These are phyloP conservation scores for Scomber scombrus DNA, from an alignment of 2,113 vertebrate species.

Conservation along the genomic window DNA sequence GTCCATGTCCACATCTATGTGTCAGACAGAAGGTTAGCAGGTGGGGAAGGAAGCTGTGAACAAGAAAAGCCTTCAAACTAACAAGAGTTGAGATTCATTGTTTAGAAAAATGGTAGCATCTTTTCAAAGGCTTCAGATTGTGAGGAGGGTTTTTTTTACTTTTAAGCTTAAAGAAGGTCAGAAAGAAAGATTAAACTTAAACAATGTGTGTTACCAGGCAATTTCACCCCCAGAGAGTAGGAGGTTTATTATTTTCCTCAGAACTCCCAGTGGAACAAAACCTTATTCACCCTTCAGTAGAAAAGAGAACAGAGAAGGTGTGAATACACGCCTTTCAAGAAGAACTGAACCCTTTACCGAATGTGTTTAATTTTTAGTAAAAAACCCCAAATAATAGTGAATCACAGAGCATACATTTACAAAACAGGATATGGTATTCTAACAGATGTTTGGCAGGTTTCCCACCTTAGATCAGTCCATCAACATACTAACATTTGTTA, in stretches of 20 bases:
- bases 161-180: constrained; percentile 41
- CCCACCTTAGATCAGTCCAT: no score
- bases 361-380: not conserved
- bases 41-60: constrained; percentile 51
- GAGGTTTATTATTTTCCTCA: constrained; percentile 7
- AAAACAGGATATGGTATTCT: no score
- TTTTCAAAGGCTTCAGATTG: constrained; percentile 37
- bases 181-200: constrained; percentile 49
- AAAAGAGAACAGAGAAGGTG: not conserved
- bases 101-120: constrained; percentile 40
- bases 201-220: constrained; percentile 37
- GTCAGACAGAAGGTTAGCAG: constrained; percentile 59
- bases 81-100: constrained; percentile 24
- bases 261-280: constrained; percentile 6
- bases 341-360: not conserved
- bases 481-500: no score
- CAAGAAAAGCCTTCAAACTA: constrained; percentile 46
- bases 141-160: constrained; percentile 34
- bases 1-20: no score
- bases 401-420: not conserved
- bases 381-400: not conserved
- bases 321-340: constrained; percentile 9
- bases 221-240: constrained; percentile 39
- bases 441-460: no score
- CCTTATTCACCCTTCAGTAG: not conserved